Evolutionary conservation across 2,797 vertebrate species (phyloP), one percentile per base, ranked within the genome.

Genomic region (Leptatherina wallacei): DNA sequence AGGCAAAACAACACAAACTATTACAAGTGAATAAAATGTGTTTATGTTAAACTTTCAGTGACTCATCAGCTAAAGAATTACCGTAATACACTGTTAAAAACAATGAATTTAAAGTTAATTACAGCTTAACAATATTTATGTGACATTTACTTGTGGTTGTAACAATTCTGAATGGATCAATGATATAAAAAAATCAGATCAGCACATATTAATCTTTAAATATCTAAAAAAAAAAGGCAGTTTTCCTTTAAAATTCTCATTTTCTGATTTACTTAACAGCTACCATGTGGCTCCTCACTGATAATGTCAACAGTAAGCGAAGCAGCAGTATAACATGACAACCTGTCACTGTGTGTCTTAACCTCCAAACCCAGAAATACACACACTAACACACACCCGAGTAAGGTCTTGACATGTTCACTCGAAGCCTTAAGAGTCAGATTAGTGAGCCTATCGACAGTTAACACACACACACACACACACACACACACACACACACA

Each of bases 251-350:
- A 42, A 18, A 4, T 60, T 75, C 22, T 38, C 35, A 38, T 57
- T 67, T 68, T 72, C 20, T 11, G 6, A 33, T 38, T 35, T 49
- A 10, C 29, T 60, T 30, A 42, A 30, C 65, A 55, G 14, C 36
- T n/a, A 36, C 38, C 12, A 35, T 60, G 61, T 47, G 57, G 12
- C 76, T 64, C 76, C 65, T 60, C 18, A 40, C 64, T 77, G 70
- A 78, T 80, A 75, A 81, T 54, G 71, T 85, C 86, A 87, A 73
- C 78, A 78, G 29, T 64, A 20, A 72, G 75, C 57, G 61, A 84
- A 84, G 73, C 75, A 78, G 85, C 77, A 76, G 69, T 69, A 79
- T 77, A 77, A 81, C 69, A 86, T 79, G 82, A 84, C 78, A 80
- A 59, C 55, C 80, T 81, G 87, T 86, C 84, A 81, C 54, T 68